Evolutionary conservation across 2,797 vertebrate species (phyloP).

Genomic region (Nyctibius grandis): DNA sequence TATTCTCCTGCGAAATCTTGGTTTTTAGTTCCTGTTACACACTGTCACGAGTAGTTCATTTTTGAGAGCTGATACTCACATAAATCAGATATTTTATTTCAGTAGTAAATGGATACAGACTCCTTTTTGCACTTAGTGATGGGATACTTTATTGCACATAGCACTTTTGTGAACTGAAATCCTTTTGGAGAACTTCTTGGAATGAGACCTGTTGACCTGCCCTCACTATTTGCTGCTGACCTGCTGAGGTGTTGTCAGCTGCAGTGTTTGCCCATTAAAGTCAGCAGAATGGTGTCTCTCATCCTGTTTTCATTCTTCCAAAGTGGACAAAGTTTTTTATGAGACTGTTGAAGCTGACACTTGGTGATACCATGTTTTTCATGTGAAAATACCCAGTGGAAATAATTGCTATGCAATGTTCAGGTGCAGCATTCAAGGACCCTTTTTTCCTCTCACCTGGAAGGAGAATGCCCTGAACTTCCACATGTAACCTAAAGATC

Average conservation of each 20-base stretch:
- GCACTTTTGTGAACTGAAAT: background rate
- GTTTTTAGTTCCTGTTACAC: background rate
- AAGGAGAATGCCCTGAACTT: background rate
- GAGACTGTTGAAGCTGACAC: background rate
- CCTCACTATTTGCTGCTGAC: background rate
- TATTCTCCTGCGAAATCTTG: background rate
- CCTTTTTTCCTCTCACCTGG: background rate
- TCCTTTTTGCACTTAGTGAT: background rate
- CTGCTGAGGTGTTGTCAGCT: background rate
- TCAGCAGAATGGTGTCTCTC: background rate
- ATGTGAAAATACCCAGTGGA: background rate
- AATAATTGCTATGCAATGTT: background rate
- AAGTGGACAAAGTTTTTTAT: background rate
- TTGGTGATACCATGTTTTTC: background rate
- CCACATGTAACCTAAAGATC: background rate
- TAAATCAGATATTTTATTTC: background rate
- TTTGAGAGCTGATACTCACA: background rate
- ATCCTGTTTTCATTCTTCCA: background rate
- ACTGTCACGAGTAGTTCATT: background rate
- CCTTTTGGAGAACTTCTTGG: background rate
- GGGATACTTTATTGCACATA: background rate
- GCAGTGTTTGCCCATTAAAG: background rate
- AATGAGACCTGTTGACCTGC: background rate
- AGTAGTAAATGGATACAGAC: background rate
- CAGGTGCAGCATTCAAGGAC: background rate